Conservation (phyloP, 2,797 vertebrate species). For the Siniperca obscura region DNA sequence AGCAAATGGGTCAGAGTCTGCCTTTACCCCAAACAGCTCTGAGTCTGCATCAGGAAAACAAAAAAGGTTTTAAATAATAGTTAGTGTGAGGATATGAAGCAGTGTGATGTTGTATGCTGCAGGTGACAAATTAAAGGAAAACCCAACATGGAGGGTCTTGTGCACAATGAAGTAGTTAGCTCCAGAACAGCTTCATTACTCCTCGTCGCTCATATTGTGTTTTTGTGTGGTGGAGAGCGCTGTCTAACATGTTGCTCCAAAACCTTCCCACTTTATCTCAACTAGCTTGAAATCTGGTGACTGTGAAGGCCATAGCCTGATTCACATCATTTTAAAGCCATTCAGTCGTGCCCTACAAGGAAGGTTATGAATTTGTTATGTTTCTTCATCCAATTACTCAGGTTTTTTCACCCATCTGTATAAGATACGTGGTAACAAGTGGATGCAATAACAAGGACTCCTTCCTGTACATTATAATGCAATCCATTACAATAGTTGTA, state of each 20-base stretch:
- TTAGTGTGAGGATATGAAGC: not conserved
- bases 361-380: not conserved
- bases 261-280: not conserved
- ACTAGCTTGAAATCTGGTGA: not conserved
- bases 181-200: not conserved
- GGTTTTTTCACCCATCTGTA: not conserved
- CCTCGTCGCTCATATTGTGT: not conserved
- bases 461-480: not conserved
- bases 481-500: not conserved
- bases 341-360: not conserved
- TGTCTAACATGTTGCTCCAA: not conserved
- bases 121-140: not conserved
- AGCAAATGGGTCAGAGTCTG: slow-evolving; percentile 63
- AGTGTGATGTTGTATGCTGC: not conserved
- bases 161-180: not conserved
- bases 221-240: not conserved
- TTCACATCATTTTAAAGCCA: not conserved
- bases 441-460: not conserved
- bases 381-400: not conserved
- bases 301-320: not conserved
- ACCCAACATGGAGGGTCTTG: not conserved
- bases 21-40: slow-evolving; percentile 64
- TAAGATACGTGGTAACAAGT: not conserved
- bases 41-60: slow-evolving; percentile 53
- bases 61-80: not conserved